phyloP scores from a whole-genome alignment of 2,113 vertebrate species.

The Isurus oxyrinchus region DNA sequence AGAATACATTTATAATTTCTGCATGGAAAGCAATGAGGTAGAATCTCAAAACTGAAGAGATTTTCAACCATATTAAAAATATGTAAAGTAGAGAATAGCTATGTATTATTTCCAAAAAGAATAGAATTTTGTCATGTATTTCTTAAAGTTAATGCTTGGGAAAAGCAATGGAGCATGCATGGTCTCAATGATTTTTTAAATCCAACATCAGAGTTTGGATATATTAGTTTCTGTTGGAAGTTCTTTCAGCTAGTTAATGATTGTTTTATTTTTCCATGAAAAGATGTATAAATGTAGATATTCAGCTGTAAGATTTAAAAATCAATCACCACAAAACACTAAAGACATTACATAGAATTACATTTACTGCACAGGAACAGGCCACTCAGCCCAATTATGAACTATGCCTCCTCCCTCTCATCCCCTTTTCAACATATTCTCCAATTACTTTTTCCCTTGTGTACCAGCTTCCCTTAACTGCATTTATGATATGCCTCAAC shows the following conservation, averaged over 20 bases:
- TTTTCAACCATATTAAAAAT: not conserved
- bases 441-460: not conserved
- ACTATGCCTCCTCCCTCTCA: not conserved
- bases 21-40: not conserved
- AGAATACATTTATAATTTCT: not conserved
- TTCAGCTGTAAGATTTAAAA: slow-evolving; percentile 17
- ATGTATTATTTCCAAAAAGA: not conserved
- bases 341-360: not conserved
- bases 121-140: not conserved
- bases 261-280: slow-evolving; percentile 9
- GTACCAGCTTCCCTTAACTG: not conserved
- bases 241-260: not conserved
- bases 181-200: not conserved
- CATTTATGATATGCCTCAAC: not conserved
- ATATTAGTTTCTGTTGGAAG: not conserved
- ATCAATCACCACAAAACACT: not conserved
- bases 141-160: not conserved
- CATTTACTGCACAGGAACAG: not conserved
- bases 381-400: not conserved
- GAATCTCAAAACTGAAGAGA: not conserved
- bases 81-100: not conserved
- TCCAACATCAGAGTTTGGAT: not conserved
- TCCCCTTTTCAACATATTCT: not conserved
- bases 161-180: not conserved
- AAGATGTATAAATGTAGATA: slow-evolving; percentile 15